Conservation (phyloP, 2,797 vertebrate genomes). For the Microctenopoma stevenorrisi region DNA sequence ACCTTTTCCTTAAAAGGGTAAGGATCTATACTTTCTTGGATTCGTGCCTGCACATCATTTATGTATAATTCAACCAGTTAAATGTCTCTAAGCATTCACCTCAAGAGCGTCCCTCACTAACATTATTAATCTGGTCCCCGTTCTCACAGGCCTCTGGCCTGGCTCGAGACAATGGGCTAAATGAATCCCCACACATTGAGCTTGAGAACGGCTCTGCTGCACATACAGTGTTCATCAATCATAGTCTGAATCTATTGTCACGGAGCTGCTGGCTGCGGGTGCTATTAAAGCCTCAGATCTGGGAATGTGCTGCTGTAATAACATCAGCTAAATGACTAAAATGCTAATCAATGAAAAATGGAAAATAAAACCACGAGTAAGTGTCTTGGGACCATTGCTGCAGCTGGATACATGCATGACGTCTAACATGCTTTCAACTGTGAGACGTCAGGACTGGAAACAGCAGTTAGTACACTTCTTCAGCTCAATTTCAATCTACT, state of each 20-base stretch:
- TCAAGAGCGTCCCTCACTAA: conserved; percentile 48
- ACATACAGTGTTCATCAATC: conserved; percentile 69
- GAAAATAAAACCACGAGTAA: not conserved
- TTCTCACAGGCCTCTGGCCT: conserved; percentile 49
- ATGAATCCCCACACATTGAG: conserved; percentile 47
- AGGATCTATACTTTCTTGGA: not conserved
- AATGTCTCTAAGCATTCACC: conserved; percentile 51
- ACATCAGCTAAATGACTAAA: conserved; percentile 17
- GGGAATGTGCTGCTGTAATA: conserved; percentile 37
- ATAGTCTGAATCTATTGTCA: conserved; percentile 52
- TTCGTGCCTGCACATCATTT: conserved; percentile 61
- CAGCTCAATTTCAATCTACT: not conserved
- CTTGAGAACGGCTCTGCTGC: conserved; percentile 59
- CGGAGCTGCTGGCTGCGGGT: conserved; percentile 4
- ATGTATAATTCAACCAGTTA: conserved; percentile 62
- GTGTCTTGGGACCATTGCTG: not conserved
- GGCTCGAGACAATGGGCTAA: conserved; percentile 56
- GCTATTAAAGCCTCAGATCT: conserved; percentile 18
- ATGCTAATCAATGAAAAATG: conserved; percentile 23
- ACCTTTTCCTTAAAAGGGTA: no score
- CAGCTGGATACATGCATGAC: conserved; percentile 25
- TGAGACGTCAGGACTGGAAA: not conserved
- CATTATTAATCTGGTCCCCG: conserved; percentile 65
- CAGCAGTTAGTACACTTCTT: not conserved
- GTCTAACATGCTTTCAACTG: not conserved